These are phyloP conservation scores for Amphimedon queenslandica DNA, from an alignment of 37 sponge, comb jelly and placozoan genomes.

Conservation along the genomic window DNA sequence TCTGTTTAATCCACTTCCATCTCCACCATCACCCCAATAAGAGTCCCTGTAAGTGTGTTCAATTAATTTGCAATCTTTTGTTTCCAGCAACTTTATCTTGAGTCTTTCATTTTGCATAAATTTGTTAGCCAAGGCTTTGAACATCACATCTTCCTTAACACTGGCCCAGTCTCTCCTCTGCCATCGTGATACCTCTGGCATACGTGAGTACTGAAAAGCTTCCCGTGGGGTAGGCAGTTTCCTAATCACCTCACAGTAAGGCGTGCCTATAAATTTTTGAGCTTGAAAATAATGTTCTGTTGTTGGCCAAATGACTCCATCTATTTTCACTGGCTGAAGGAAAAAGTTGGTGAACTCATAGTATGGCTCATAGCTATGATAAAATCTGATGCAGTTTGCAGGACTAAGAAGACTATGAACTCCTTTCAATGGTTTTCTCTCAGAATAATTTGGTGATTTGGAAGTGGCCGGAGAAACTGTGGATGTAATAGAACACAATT, in stretches of 20 bases:
- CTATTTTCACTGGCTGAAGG: constrained; percentile 18
- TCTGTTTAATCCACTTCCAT: constrained; percentile 62
- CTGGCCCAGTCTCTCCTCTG: constrained; percentile 54
- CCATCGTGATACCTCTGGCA: constrained; percentile 34
- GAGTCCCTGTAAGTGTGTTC: constrained; percentile 62
- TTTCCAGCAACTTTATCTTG: constrained; percentile 22
- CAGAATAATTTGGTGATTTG: not conserved
- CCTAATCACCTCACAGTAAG: constrained; percentile 43
- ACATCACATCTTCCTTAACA: constrained; percentile 68
- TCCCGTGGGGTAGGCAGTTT: constrained; percentile 21
- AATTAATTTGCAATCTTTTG: constrained; percentile 40
- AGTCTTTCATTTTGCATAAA: constrained; percentile 49
- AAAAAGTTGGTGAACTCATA: constrained; percentile 83
- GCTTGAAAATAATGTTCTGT: constrained; percentile 88
- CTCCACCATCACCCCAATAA: constrained; percentile 84
- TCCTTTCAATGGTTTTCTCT: not conserved
- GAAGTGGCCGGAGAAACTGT: not conserved
- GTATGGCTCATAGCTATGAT: constrained; percentile 48
- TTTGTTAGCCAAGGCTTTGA: constrained; percentile 42
- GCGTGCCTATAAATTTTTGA: constrained; percentile 80
- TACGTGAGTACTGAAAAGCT: constrained; percentile 57
- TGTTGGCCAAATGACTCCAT: constrained; percentile 53
- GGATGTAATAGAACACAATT: too few relatives aligned
- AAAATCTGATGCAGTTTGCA: constrained; percentile 31
- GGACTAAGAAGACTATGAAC: not conserved